Evolutionary conservation across 2,113 vertebrate species (phyloP), one percentile per base, ranked within the genome.

Genomic region (Ptychochromis oligacanthus): DNA sequence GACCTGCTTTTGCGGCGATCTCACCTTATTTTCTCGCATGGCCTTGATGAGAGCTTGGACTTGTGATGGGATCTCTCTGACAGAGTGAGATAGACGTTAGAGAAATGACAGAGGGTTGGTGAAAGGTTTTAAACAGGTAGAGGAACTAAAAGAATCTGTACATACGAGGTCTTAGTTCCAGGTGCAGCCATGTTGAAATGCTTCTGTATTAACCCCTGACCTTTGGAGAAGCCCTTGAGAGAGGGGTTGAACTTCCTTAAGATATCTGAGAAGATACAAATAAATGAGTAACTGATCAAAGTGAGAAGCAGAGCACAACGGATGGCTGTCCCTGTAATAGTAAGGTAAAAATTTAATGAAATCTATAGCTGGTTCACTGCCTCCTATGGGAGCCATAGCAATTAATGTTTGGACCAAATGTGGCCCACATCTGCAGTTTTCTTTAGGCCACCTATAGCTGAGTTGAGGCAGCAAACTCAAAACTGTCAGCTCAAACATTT

Each of bases 181-280:
- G 90, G 74, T 24, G 62, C 26, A 0, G 98, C 98, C 81, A 96
- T 95, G 1, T 98, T 99, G 89, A 99, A 97, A 58, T 94, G 96
- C 6, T 94, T 95, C 6, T 90, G 93, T 22, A 26, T 55, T 28
- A 77, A 36, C 10, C 78, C 83, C 10, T 46, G 90, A 18, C 96
- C 95, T 1, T 77, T 96, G 20, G 98, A 98, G 90, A 96, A 98
- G 43, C 98, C 98, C 6, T 89, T 79, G 75, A 99, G 79, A 5
- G 92, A 81, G 0, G 97, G 94, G 87, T 95, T 99, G 93, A 99
- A 99, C 91, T 96, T 97, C 95, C 90, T 97, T 91, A 99, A 84
- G 84, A 99, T 98, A 76, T 99, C 98, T 99, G 74, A 65, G 26
- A 34, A 87, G 61, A 91, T 28, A 82, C 17, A 91, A 34, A 54